These are phyloP conservation scores for Agrypnia vestita DNA, from an alignment of 1,140 invertebrate genomes.

Conservation along the genomic window DNA sequence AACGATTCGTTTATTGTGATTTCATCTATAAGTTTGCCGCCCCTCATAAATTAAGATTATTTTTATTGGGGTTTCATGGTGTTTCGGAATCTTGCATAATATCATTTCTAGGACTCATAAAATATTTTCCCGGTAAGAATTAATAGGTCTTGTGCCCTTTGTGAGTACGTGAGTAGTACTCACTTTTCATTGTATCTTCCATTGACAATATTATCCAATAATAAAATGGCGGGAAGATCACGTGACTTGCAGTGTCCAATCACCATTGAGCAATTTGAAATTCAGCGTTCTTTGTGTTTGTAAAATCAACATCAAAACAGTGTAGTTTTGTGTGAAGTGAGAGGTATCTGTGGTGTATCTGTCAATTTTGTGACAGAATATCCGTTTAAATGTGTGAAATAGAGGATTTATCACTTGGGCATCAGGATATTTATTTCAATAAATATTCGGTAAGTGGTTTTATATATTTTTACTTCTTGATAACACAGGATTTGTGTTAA, in stretches of 20 bases:
- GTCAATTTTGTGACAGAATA: conserved; percentile 72
- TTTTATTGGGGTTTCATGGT: too few relatives aligned
- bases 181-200: conserved; percentile 27
- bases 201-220: conserved; percentile 64
- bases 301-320: conserved; percentile 54
- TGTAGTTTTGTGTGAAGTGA: conserved; percentile 62
- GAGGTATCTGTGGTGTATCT: conserved; percentile 70
- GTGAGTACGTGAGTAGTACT: conserved; percentile 34
- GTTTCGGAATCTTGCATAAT: too few relatives aligned
- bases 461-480: not conserved
- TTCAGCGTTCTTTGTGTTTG: conserved; percentile 67
- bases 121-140: conserved; percentile 33
- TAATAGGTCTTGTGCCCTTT: conserved; percentile 20
- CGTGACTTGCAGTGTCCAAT: conserved; percentile 69
- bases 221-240: conserved; percentile 62
- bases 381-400: conserved; percentile 73
- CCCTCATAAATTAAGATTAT: too few relatives aligned
- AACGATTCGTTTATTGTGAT: too few relatives aligned
- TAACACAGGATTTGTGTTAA: conserved; percentile 48
- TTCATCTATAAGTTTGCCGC: too few relatives aligned
- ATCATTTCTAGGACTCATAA: too few relatives aligned
- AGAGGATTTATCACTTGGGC: conserved; percentile 71
- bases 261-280: conserved; percentile 64
- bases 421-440: conserved; percentile 73
- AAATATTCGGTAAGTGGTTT: conserved; percentile 72